Evolutionary conservation across 1,140 invertebrate genomes (phyloP), one percentile per base, ranked within the genome.

Genomic region (Drosophila littoralis): DNA sequence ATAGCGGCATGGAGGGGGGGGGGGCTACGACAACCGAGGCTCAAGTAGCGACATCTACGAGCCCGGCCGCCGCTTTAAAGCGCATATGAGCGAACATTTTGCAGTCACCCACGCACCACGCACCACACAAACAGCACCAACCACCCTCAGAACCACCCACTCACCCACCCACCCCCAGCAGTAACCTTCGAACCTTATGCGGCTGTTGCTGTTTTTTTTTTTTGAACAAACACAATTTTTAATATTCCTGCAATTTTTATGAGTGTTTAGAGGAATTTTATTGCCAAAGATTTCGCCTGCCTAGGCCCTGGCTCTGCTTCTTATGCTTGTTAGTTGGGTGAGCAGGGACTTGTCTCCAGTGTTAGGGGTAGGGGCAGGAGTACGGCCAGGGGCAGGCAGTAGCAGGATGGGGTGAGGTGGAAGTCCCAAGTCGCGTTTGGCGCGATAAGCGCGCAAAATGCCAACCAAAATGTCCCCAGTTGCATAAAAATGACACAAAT

Each of bases 211-310:
- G 43, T 52, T 50, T 52, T 57, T 75, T 75, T 70, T 84, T 79
- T 76, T 79, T 77, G 86, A 91, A 80, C 89, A 91, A 91, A 89
- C 83, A 84, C 83, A 91, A 88, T 90, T 91, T 91, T 91, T 91
- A 91, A 91, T 91, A 91, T 91, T 90, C 90, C 72, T 91, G 82
- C 85, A 91, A 91, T 91, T 91, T 91, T 91, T 91, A 91, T 91
- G 90, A 91, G 90, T 91, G 90, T 91, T 88, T 90, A 91, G 83
- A 91, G 90, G 90, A 91, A 91, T 91, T 91, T 91, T 91, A 91
- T 91, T 91, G 85, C 90, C 75, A 75, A 85, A 88, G 90, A 91
- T 91, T 91, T 88, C 72, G 66, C 54, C 66, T 60, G 71, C 77
- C 83, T 83, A 89, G 84, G 45, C 28, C 33, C 17, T 48, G 59